These are phyloP conservation scores for Rousettus leschenaultii DNA, from an alignment of 2,113 vertebrate genomes.

Conservation along the genomic window DNA sequence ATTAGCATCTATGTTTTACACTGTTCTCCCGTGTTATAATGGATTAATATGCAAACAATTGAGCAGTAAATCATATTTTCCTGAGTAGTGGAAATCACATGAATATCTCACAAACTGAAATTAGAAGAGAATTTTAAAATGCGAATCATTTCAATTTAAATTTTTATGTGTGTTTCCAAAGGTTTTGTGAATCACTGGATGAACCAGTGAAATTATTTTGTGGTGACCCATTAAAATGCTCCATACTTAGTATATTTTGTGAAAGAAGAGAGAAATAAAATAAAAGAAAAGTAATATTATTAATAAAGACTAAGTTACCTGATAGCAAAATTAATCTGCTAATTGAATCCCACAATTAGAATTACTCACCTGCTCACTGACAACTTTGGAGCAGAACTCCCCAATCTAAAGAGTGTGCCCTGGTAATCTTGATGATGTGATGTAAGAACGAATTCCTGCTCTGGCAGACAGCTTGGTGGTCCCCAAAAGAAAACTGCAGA, in stretches of 20 bases:
- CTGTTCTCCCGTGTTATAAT: not conserved
- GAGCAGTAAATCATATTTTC: not conserved
- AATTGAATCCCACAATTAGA: not conserved
- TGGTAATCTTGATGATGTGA: not conserved
- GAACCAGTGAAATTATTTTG: not conserved
- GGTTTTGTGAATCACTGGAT: not conserved
- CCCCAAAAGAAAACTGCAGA: not conserved
- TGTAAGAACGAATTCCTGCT: not conserved
- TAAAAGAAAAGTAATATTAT: not conserved
- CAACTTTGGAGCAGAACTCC: not conserved
- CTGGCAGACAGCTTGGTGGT: not conserved
- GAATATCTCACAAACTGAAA: not conserved
- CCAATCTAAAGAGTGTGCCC: fast-evolving
- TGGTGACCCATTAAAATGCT: not conserved
- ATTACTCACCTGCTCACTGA: not conserved
- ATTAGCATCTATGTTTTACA: not conserved
- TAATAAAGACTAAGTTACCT: not conserved
- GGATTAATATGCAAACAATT: not conserved
- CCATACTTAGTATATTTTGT: not conserved
- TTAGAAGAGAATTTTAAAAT: not conserved
- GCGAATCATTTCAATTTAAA: not conserved
- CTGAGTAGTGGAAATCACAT: not conserved
- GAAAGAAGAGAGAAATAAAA: not conserved
- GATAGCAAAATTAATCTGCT: not conserved
- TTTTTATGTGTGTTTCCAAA: not conserved